Evolutionary conservation across 2,113 vertebrate species (phyloP), one percentile per base, ranked within the genome.

Genomic region (Amia ocellicauda): DNA sequence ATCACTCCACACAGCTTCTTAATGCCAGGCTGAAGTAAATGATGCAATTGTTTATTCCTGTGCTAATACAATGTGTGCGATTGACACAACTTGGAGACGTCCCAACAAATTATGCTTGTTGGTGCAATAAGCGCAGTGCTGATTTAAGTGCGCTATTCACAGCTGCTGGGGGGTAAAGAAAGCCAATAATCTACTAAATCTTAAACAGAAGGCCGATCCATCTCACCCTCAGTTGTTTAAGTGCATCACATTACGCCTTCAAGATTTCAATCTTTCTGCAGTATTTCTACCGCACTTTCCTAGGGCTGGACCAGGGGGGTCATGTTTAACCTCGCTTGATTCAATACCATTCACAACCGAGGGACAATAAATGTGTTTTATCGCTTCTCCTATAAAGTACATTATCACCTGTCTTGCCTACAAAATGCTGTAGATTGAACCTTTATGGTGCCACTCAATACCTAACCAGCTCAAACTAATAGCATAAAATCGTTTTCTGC

Each of bases 331-430:
- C 14, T 64, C n/a, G 1, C 61, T 77, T 70, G 69, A 73, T 72
- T 73, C 70, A 76, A 67, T 57, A 22, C 64, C 67, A 8, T 71
- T 59, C 77, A 78, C 66, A 81, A 65, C 63, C 54, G 74, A 27
- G 62, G 79, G 63, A 19, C 68, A 69, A 74, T 80, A 82, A 79
- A 77, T 16, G 0, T 74, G 62, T 71, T 81, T 66, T 79, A 72
- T 67, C 67, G 65, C 31, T 66, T 70, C 69, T 55, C 51, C 45
- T 27, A 68, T 2, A 23, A 29, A 0, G 26, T 66, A 60, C 43
- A 75, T 80, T 80, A 82, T 58, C 57, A 40, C 52, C 19, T 75
- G 24, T 47, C 65, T 62, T 57, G 64, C 14, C 27, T 64, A 58
- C 67, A 74, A 81, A 74, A 64, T 55, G 11, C 52, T 41, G 65